phyloP scores from a whole-genome alignment of 2,797 vertebrate species.

The Acanthurus tractus region DNA sequence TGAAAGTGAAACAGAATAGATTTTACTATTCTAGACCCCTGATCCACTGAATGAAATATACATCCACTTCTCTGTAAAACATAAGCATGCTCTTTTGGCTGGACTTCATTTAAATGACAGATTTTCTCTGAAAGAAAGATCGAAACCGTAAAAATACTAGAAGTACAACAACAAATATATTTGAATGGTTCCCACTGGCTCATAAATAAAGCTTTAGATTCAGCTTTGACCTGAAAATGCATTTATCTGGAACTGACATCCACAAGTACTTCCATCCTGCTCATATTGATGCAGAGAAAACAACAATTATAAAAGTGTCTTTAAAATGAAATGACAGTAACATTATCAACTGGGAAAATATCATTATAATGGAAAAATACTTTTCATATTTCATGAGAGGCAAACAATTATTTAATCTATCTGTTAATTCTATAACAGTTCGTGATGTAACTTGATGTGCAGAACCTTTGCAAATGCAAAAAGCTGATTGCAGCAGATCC shows the following conservation, averaged over 20 bases:
- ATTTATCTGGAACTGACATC: neutral
- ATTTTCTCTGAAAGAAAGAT: neutral
- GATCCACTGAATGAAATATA: neutral
- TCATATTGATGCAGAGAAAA: slow-evolving; percentile 26
- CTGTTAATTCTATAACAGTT: neutral
- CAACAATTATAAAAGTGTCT: slow-evolving; percentile 8
- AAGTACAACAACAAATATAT: neutral
- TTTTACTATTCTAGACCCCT: too few species aligned
- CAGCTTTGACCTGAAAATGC: neutral
- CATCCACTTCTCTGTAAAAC: neutral
- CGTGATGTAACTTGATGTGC: neutral
- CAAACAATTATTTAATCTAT: neutral
- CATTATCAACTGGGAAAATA: neutral
- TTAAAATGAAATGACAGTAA: slow-evolving; percentile 34
- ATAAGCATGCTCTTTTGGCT: too few species aligned
- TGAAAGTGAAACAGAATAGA: too few species aligned
- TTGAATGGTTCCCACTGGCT: neutral
- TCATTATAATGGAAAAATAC: neutral
- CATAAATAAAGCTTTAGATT: neutral
- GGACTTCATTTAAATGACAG: neutral
- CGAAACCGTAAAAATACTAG: neutral
- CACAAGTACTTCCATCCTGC: neutral
- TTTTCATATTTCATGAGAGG: slow-evolving; percentile 4
- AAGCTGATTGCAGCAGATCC: neutral
- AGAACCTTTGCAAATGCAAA: slow-evolving; percentile 1